Conservation (phyloP, 2,113 vertebrate species). For the Galbula dea region DNA sequence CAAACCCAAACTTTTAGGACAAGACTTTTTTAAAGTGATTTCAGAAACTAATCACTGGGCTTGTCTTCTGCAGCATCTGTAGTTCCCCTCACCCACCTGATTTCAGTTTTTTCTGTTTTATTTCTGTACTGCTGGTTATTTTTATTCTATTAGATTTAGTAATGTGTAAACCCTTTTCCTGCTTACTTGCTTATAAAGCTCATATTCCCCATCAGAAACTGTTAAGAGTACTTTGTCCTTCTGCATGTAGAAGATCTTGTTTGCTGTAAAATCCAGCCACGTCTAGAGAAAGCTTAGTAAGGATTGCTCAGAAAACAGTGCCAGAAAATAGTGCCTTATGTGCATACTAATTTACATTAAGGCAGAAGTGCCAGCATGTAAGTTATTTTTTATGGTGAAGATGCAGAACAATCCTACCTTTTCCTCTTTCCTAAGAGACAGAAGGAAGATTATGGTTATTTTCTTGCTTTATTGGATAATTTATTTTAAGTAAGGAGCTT, state of each 20-base stretch:
- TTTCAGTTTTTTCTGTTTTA: neutral
- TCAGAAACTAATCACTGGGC: too few relatives aligned
- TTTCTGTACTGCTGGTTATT: neutral
- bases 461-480: neutral
- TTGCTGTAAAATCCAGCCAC: neutral
- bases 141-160: neutral
- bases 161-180: neutral
- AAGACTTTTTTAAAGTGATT: neutral
- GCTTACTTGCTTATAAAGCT: neutral
- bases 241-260: neutral
- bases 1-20: neutral
- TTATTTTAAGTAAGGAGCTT: neutral
- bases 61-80: neutral
- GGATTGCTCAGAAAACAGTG: neutral
- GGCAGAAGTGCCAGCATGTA: neutral
- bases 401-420: neutral
- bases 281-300: neutral
- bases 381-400: neutral
- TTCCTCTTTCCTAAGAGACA: neutral
- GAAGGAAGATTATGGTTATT: neutral
- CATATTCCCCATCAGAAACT: neutral
- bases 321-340: neutral
- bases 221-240: neutral
- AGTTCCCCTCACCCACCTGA: rapidly evolving
- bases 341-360: neutral